Evolutionary conservation across 2,888 invertebrate genomes (phyloP), one percentile per base, ranked within the genome.

Genomic region (Andrena minutula): DNA sequence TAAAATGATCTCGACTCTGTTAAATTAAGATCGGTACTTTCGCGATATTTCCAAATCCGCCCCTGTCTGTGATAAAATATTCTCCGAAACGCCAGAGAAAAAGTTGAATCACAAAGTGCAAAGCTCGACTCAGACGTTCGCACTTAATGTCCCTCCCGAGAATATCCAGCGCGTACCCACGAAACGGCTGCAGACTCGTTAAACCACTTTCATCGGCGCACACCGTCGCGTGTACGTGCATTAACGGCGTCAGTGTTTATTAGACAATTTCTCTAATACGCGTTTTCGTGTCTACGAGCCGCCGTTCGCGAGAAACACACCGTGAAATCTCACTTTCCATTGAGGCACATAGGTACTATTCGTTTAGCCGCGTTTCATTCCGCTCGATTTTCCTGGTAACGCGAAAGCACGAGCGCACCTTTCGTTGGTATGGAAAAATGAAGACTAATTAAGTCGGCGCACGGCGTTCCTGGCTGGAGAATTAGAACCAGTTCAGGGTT

Each of bases 131-230:
- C 2, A 26, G 12, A 8, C 7, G 5, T 23, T 4, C 0, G 20
- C 10, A 47, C 5, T 63, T 41, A 30, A 3, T 8, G 10, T 16
- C 0, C 28, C n/a, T 26, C 16, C 16, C 30, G 61, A 28, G 41
- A 61, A 30, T 6, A 3, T n/a, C 8, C 10, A 5, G 58, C 20
- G 41, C n/a, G 3, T 56, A 51, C 65, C 65, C 64, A 81, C 86
- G 71, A 85, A 83, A 85, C 79, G 88, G 72, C 70, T 69, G 76
- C 61, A 63, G 85, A 89, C 89, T 83, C 76, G 89, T 86, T 88
- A 84, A 86, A 90, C 90, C 86, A 88, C 90, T 90, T 90, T 90
- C 90, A 86, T 89, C 85, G 80, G 8, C 65, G 53, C 61, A 60
- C 71, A 81, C 77, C 53, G 53, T 75, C 61, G 64, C 30, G 26